Evolutionary conservation across 2,888 invertebrate genomes (phyloP), one percentile per base, ranked within the genome.

Genomic region (Ferdinandea cuprea): DNA sequence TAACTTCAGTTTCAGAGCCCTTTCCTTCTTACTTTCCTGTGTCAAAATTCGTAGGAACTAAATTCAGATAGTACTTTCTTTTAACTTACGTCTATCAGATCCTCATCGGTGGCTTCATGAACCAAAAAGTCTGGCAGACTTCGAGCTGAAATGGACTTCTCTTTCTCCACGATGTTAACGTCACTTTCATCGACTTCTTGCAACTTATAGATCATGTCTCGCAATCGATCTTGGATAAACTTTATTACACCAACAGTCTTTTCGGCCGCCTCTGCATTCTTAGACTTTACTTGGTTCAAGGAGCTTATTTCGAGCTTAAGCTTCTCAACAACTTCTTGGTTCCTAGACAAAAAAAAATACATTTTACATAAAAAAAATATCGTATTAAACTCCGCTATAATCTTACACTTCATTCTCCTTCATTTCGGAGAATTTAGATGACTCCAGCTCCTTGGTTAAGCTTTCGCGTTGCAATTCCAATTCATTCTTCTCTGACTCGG

Each of bases 331-430:
- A 95, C 93, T 85, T 95, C 95, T 86, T 95, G 94, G 85, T 95
- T 95, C 79, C 96, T 96, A 87, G n/a, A n/a, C n/a, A n/a, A 79
- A 74, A 46, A 3, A 25, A 28, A 40, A 52, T n/a, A n/a, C 11
- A 8, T 35, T 2, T 35, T 35, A 3, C 9, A 35, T 6, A 35
- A 35, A 7, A 2, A 9, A 35, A 35, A 35, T n/a, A n/a, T n/a
- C 35, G 0, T 3, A 9, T 35, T 11, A 11, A 35, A 8, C 6
- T 9, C 7, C 5, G 3, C 19, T 11, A 2, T 79, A 8, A 0
- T 91, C 93, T 92, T 90, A 96, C 96, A 95, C 94, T 91, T 96
- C 96, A 78, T 94, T 94, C 87, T 96, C 95, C 89, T 95, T 95
- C 9, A 94, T 95, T 85, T 96, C 95, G 0, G 95, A 94, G 89